Percentiles rank a stretch among this genome's conserved stretches.
These are phyloP conservation scores for Trissoscelio sp. DNA, from an alignment of 2,888 invertebrate species.

Conservation along the genomic window DNA sequence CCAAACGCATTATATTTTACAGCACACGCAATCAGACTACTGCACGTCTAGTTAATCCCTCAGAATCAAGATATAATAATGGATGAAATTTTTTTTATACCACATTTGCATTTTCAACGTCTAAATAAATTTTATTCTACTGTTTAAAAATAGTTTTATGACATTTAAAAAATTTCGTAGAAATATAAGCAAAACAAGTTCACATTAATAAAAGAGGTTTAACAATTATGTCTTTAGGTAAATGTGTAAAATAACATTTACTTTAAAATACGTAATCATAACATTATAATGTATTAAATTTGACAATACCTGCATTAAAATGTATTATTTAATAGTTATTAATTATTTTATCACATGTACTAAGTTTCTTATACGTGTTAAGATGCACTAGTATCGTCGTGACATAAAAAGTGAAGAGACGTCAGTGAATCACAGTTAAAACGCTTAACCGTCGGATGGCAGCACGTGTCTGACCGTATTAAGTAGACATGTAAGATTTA, in stretches of 20 bases:
- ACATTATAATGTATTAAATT: too few relatives aligned
- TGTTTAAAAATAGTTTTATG: too few relatives aligned
- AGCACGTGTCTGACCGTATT: constrained; percentile 31
- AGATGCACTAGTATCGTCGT: constrained; percentile 6
- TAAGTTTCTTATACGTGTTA: neutral
- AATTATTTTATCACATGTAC: neutral
- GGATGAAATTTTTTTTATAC: constrained; percentile 1
- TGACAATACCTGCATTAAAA: too few relatives aligned
- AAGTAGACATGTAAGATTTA: constrained; percentile 8
- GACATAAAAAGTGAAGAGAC: constrained; percentile 5
- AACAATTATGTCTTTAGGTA: too few relatives aligned
- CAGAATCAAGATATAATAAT: neutral
- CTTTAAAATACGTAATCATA: too few relatives aligned
- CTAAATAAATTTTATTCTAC: too few relatives aligned
- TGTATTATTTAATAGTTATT: neutral
- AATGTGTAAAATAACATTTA: too few relatives aligned
- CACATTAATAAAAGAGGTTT: too few relatives aligned
- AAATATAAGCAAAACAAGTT: too few relatives aligned
- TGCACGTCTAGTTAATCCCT: constrained; percentile 6
- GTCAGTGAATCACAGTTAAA: constrained; percentile 28
- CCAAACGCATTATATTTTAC: constrained; percentile 53
- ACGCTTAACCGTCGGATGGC: constrained; percentile 48
- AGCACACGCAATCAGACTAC: constrained; percentile 10
- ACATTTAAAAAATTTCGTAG: too few relatives aligned
- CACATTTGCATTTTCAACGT: too few relatives aligned